Evolutionary conservation across 2,888 invertebrate species (phyloP).

Genomic region (Agrotis clavis): DNA sequence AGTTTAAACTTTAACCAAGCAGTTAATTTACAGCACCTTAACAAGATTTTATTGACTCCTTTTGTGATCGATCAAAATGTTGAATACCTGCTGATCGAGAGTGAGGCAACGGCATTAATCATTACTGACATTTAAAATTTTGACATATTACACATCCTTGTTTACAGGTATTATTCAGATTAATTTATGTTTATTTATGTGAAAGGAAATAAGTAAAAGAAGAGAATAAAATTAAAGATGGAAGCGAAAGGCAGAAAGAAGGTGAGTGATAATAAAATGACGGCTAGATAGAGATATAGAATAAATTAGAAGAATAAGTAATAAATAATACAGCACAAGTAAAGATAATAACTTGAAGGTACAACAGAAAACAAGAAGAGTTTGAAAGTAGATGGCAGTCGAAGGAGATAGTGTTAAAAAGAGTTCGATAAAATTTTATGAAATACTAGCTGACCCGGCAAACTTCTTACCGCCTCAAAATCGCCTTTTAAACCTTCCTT

Average conservation of each 20-base stretch:
- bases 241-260: background rate
- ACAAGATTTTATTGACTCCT: conserved; percentile 26
- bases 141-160: conserved; percentile 43
- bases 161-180: background rate
- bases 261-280: too few relatives aligned
- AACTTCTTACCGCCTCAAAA: too few relatives aligned
- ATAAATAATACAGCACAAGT: background rate
- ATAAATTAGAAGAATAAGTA: too few relatives aligned
- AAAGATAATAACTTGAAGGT: background rate
- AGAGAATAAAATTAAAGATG: background rate
- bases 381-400: background rate
- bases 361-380: too few relatives aligned
- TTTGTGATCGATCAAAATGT: conserved; percentile 14
- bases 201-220: background rate
- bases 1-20: background rate
- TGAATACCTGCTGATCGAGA: conserved; percentile 8
- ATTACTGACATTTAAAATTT: conserved; percentile 55
- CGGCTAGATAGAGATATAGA: too few relatives aligned
- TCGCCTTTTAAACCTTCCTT: too few relatives aligned
- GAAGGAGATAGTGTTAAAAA: too few relatives aligned
- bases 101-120: conserved; percentile 50
- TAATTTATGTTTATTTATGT: conserved; percentile 19
- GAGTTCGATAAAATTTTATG: background rate
- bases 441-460: background rate
- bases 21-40: conserved; percentile 15